Conservation (phyloP, 2,113 vertebrate genomes). For the Noturus placidus region DNA sequence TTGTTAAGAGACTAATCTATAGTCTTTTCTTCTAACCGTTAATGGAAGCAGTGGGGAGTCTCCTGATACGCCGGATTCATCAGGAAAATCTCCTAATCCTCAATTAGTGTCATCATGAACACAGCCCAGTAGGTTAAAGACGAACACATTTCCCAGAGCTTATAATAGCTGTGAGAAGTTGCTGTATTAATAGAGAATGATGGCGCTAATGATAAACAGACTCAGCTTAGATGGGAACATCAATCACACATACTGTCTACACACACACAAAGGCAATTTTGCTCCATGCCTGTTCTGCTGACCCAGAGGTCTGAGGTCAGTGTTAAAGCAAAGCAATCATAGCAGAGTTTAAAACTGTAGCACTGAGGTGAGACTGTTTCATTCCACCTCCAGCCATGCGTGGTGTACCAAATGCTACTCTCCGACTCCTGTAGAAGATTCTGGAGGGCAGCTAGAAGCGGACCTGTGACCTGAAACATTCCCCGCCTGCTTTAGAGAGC, state of each 20-base stretch:
- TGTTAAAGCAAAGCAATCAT: slow-evolving; percentile 36
- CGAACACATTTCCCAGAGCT: slow-evolving; percentile 18
- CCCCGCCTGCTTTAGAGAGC: slow-evolving; percentile 8
- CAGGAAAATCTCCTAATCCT: slow-evolving; percentile 42
- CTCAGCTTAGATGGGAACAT: not conserved
- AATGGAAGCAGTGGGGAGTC: slow-evolving; percentile 31
- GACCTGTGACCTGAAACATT: slow-evolving; percentile 42
- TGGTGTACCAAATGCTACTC: not conserved
- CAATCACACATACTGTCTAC: not conserved
- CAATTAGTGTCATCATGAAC: slow-evolving; percentile 33
- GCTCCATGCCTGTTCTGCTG: not conserved
- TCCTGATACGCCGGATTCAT: slow-evolving; percentile 21
- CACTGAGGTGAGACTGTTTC: slow-evolving; percentile 3
- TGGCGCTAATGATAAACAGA: not conserved
- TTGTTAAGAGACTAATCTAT: slow-evolving; percentile 30
- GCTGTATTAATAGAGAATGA: slow-evolving; percentile 7
- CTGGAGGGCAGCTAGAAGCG: slow-evolving; percentile 48
- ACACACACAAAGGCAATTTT: slow-evolving; percentile 17
- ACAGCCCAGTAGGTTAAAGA: slow-evolving; percentile 20
- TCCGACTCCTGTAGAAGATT: slow-evolving; percentile 11
- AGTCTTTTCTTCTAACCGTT: slow-evolving; percentile 2
- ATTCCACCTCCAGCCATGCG: slow-evolving; percentile 20
- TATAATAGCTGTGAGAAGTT: not conserved
- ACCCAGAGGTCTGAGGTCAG: slow-evolving; percentile 26
- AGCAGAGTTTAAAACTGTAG: slow-evolving; percentile 6